phyloP scores from a whole-genome alignment of 2,888 invertebrate genomes.

The Lochmaea capreae region DNA sequence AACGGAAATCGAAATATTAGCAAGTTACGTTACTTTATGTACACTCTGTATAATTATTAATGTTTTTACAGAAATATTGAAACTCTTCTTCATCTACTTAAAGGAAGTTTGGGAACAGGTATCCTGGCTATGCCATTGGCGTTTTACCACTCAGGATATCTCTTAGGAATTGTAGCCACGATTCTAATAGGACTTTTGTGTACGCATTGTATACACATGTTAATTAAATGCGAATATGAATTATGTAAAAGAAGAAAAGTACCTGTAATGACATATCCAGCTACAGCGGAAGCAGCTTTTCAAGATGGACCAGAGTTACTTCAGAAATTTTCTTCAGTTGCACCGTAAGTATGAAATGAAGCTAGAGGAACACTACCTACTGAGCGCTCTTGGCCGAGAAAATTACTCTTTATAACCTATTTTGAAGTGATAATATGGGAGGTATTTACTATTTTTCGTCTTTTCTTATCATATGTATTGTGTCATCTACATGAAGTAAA shows the following conservation, averaged over 20 bases:
- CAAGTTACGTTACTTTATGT: no score
- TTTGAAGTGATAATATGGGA: no score
- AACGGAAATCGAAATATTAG: no score
- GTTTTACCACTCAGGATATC: constrained; percentile 84
- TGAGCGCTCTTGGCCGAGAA: no score
- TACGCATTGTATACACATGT: constrained; percentile 93
- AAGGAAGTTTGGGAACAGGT: constrained; percentile 92
- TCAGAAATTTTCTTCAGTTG: constrained; percentile 72
- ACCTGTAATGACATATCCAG: constrained; percentile 79
- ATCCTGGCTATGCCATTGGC: constrained; percentile 92
- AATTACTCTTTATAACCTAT: no score
- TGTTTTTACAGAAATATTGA: constrained; percentile 75
- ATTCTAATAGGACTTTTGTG: constrained; percentile 88
- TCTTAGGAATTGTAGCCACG: constrained; percentile 84
- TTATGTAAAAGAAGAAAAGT: constrained; percentile 71
- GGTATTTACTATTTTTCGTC: no score
- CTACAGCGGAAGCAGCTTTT: constrained; percentile 82
- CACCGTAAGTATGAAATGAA: constrained; percentile 69
- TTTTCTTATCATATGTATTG: no score
- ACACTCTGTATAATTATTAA: neutral
- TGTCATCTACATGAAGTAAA: no score
- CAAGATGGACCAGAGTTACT: constrained; percentile 79
- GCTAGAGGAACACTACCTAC: neutral
- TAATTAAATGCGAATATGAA: constrained; percentile 78
- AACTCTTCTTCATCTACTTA: constrained; percentile 86